phyloP scores from a whole-genome alignment of 2,797 vertebrate species.

The Craterocephalus amniculus region DNA sequence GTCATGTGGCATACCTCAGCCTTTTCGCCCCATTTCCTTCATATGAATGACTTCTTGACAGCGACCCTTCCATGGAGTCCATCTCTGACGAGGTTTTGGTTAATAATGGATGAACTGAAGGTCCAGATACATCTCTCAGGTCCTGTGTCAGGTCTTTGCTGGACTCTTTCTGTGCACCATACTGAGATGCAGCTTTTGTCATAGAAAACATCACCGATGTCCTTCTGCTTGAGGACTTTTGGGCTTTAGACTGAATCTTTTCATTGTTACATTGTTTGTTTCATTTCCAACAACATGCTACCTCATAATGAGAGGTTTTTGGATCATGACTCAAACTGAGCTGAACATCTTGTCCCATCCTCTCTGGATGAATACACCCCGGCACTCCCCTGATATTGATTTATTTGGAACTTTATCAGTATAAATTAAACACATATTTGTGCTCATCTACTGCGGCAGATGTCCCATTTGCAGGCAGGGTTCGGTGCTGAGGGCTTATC shows the following conservation, averaged over 20 bases:
- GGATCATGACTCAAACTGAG: background rate
- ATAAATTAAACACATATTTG: background rate
- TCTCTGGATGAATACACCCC: background rate
- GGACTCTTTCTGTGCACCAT: too few species aligned
- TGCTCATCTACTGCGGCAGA: constrained; percentile 17
- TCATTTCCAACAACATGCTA: background rate
- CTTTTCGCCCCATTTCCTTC: too few species aligned
- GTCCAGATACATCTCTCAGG: too few species aligned
- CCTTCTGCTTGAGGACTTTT: too few species aligned
- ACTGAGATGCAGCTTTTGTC: too few species aligned
- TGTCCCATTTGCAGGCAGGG: background rate
- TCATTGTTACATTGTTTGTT: background rate
- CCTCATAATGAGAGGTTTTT: background rate
- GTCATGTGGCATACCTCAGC: background rate
- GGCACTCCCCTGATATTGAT: constrained; percentile 1
- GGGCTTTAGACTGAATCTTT: too few species aligned
- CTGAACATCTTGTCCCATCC: background rate
- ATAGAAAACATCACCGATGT: too few species aligned
- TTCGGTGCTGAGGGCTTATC: constrained; percentile 47
- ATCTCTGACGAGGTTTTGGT: too few species aligned
- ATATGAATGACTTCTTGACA: too few species aligned
- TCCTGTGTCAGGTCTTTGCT: too few species aligned
- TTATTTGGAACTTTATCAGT: constrained; percentile 1
- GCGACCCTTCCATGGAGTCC: too few species aligned
- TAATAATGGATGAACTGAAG: too few species aligned